These are phyloP conservation scores for Gavia stellata DNA, from an alignment of 2,113 vertebrate genomes.

Conservation along the genomic window DNA sequence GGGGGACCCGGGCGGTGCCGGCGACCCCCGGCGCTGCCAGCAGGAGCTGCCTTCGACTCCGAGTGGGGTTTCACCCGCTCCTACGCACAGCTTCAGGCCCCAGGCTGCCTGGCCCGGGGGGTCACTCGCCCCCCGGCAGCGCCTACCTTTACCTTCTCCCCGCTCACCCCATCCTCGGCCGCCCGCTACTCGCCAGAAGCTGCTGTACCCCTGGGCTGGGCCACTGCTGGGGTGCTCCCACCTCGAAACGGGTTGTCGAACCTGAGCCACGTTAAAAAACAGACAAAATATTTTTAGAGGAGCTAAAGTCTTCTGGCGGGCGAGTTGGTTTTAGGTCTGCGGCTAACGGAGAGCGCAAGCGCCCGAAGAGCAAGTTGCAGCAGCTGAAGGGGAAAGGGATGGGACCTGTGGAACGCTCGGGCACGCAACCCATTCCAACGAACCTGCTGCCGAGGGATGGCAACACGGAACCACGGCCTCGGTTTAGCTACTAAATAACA, in stretches of 20 bases:
- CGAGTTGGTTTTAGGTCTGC: not conserved
- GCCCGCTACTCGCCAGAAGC: not conserved
- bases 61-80: fast-evolving
- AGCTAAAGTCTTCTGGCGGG: not conserved
- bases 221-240: not conserved
- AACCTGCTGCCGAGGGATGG: not conserved
- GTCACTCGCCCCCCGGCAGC: not conserved
- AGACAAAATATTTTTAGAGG: not conserved
- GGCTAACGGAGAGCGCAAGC: no score
- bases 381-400: not conserved
- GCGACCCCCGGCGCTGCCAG: fast-evolving
- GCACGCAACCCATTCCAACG: fast-evolving
- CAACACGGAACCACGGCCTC: fast-evolving
- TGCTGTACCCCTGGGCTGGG: not conserved
- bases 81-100: no score
- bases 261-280: not conserved
- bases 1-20: not conserved
- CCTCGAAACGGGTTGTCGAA: fast-evolving
- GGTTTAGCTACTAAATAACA: not conserved
- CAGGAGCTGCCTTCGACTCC: not conserved
- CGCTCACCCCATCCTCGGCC: not conserved
- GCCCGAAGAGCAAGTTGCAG: fast-evolving
- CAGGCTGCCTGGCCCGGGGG: not conserved
- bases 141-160: fast-evolving
- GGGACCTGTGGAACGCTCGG: not conserved